A percentile compares a stretch with the other conserved stretches of the same genome.
Evolutionary conservation across 2,797 vertebrate genomes (phyloP).

Genomic region (Danio albolineatus): DNA sequence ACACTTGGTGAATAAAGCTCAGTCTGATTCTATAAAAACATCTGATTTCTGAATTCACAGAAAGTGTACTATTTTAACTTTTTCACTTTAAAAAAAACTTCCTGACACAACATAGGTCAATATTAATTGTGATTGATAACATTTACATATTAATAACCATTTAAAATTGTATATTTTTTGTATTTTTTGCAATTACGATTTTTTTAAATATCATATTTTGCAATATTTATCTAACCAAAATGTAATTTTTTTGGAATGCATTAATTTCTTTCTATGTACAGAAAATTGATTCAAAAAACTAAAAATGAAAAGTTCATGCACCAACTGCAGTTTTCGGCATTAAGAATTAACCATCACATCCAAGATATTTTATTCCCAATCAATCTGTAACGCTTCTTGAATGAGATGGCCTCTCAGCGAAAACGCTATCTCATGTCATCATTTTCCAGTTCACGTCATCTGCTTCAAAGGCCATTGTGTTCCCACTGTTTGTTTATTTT

Average conservation of each 20-base stretch:
- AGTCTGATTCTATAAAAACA: too few relatives aligned
- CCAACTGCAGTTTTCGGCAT: not conserved
- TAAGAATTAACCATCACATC: not conserved
- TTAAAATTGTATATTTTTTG: too few relatives aligned
- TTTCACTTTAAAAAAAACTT: too few relatives aligned
- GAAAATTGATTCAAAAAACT: not conserved
- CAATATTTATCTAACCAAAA: too few relatives aligned
- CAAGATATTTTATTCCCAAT: constrained; percentile 32
- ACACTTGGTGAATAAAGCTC: too few relatives aligned
- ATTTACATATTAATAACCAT: not conserved
- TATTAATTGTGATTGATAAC: not conserved
- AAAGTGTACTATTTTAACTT: too few relatives aligned
- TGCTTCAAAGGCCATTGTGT: constrained; percentile 31
- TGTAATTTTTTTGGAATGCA: not conserved
- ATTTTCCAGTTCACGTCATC: constrained; percentile 18
- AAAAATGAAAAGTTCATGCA: not conserved
- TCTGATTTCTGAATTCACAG: too few relatives aligned
- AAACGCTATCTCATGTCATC: constrained; percentile 6
- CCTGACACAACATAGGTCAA: not conserved
- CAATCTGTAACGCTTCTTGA: constrained; percentile 8
- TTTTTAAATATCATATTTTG: too few relatives aligned
- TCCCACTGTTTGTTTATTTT: constrained; percentile 32
- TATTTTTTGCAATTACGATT: too few relatives aligned
- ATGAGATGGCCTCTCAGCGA: not conserved
- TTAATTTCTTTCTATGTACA: not conserved